Evolutionary conservation across 2,797 vertebrate genomes (phyloP), one percentile per base, ranked within the genome.

Genomic region (Prunella strophiata): DNA sequence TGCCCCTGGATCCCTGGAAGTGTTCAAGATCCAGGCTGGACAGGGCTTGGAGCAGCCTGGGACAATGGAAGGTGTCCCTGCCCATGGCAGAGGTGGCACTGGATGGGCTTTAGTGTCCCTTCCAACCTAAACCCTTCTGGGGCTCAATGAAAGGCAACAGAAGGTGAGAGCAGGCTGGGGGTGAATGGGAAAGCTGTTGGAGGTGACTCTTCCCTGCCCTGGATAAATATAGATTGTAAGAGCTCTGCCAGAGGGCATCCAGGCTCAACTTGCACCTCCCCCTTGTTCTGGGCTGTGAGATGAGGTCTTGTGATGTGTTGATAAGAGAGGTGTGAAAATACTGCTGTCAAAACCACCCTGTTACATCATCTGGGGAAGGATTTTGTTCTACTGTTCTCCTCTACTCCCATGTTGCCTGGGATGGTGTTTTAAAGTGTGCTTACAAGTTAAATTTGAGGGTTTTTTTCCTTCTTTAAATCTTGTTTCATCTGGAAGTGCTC

Each of bases 11-110:
- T 66, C 34, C n/a, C 26, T 72, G 66, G 40, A 0, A 48, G 47
- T 48, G 40, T 0, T 19, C 73, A 16, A 36, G 10, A 34, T 36
- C 34, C 34, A 47, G 40, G 22, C 0, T 84, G 66, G 18, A 32
- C 1, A 0, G 47, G 1, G 16, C 5, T 72, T 2, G 3, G 66
- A 72, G 45, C 25, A 47, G 0, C 9, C 18, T 66, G 52, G 45
- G 10, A 5, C 0, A 4, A 21, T 52, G 66, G 59, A 2, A 78
- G 34, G 11, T 54, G 73, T 65, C 52, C 51, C 29, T 89, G 57
- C 27, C 14, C 16, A 2, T 10, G 36, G 27, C 10, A 63, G 17
- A 19, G 12, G 7, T 48, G 80, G 16, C 0, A 27, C 13, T 27
- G 66, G 51, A 5, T 11, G 38, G 1, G 0, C 13, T 54, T 32